A percentile compares a stretch with the other conserved stretches of the same genome.
Conservation (phyloP, 2,797 vertebrate genomes). For the Acanthopagrus latus region DNA sequence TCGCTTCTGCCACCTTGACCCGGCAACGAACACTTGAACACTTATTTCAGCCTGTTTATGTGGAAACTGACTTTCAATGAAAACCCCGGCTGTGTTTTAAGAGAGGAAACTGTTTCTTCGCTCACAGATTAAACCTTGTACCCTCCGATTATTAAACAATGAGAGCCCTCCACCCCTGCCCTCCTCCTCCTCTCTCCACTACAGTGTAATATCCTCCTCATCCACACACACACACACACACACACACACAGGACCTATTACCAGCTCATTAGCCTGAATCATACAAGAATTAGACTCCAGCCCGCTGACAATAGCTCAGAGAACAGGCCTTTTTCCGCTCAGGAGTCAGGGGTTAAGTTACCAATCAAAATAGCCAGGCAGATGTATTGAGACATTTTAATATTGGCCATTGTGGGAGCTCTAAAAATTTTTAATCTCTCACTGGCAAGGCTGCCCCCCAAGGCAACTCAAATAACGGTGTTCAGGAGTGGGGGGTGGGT, state of each 20-base stretch:
- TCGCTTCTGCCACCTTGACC: constrained; percentile 33
- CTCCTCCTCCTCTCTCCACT: constrained; percentile 51
- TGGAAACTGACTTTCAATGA: constrained; percentile 43
- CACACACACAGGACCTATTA: constrained; percentile 91
- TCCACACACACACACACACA: constrained; percentile 96
- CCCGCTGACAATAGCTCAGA: constrained; percentile 93
- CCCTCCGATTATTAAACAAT: constrained; percentile 95
- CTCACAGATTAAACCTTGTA: constrained; percentile 93
- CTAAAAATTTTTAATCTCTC: constrained; percentile 96
- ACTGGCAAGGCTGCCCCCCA: constrained; percentile 94
- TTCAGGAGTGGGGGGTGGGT: constrained; percentile 63
- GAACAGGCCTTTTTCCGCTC: constrained; percentile 90
- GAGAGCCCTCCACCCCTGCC: constrained; percentile 75
- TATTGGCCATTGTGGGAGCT: constrained; percentile 98
- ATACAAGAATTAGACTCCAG: constrained; percentile 98
- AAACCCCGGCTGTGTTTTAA: constrained; percentile 40
- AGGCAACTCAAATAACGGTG: constrained; percentile 89
- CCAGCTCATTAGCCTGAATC: constrained; percentile 97
- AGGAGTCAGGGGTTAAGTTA: constrained; percentile 99
- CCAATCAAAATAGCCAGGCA: constrained; percentile 98
- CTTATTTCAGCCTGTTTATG: constrained; percentile 56
- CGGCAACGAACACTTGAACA: constrained; percentile 39
- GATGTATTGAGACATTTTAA: constrained; percentile 99
- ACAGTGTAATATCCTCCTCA: constrained; percentile 92
- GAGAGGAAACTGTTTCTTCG: constrained; percentile 83